Evolutionary conservation across 2,797 vertebrate species (phyloP), one percentile per base, ranked within the genome.

Genomic region (Babyrousa celebensis): DNA sequence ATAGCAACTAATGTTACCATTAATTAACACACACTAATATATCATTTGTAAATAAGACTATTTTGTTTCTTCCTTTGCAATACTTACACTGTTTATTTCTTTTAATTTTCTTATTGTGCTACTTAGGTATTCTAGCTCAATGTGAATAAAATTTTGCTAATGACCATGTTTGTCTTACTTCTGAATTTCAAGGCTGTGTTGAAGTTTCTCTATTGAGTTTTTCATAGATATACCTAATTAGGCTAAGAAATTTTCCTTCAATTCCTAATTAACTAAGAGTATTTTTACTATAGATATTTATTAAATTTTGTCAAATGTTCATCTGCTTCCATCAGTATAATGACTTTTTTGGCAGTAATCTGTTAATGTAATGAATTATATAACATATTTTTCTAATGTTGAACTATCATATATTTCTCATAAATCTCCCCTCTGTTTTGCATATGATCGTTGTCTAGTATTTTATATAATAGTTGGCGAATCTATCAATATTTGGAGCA

Each of bases 101-200:
- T 90, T 65, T 85, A 68, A 78, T 62, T 85, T 85, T 72, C 29
- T 74, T 68, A 32, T 54, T 58, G 27, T 56, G 36, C 11, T 43
- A 77, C 4, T 4, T 86, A 80, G 15, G 23, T 82, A 78, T 43
- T 48, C 18, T 16, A 75, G n/a, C 58, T 87, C 21, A 72, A 56
- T 16, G 63, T 90, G 48, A 75, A 60, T 89, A 65, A 62, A 48
- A 68, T 89, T 88, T 91, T 65, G 21, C 58, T 86, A 83, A 25
- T 52, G 36, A 20, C 25, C 4, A 4, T 54, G 36, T 71, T 85
- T 75, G 25, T 68, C 56, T 56, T 65, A 14, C 54, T 67, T 78
- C 9, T 67, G 40, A 95, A 75, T 75, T 88, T 89, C 25, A 92
- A 86, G 89, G 75, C 36, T 74, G 70, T 90, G 52, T 18, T 94